Conservation (phyloP, 2,113 vertebrate genomes). For the Bufo bufo region DNA sequence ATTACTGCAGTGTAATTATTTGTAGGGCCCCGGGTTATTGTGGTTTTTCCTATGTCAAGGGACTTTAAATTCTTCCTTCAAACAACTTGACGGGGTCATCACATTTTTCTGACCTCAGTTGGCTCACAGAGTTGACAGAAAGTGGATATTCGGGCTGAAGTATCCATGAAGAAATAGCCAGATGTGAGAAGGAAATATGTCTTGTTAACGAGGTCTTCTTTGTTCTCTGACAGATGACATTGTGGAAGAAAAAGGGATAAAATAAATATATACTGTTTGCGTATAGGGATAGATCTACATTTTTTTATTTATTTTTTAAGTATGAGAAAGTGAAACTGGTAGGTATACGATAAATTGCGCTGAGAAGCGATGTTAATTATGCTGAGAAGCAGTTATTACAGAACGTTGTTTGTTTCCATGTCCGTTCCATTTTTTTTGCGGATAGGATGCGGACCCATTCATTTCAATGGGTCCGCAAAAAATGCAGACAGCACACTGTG, state of each 20-base stretch:
- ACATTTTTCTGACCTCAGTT: constrained; percentile 49
- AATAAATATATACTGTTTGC: not conserved
- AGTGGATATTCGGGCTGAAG: constrained; percentile 8
- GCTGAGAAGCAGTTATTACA: too few species aligned
- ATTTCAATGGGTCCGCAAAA: too few species aligned
- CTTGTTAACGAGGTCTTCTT: constrained; percentile 26
- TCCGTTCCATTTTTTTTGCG: too few species aligned
- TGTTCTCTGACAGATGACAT: not conserved
- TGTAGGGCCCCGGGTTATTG: constrained; percentile 30
- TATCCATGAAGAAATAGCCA: constrained; percentile 26
- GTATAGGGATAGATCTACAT: not conserved
- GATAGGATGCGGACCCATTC: too few species aligned
- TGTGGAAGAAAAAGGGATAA: not conserved
- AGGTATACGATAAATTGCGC: too few species aligned
- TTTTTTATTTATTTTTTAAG: too few species aligned
- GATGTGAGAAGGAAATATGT: not conserved
- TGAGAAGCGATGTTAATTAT: too few species aligned
- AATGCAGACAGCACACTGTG: too few species aligned
- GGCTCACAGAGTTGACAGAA: constrained; percentile 33
- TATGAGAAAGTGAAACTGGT: too few species aligned
- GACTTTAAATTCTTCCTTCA: constrained; percentile 48
- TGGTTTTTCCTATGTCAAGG: constrained; percentile 25
- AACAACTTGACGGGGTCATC: constrained; percentile 49
- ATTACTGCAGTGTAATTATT: constrained; percentile 46
- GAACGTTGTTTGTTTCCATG: too few species aligned